These are phyloP conservation scores for Anoura caudifer DNA, from an alignment of 2,113 vertebrate genomes.

Conservation along the genomic window DNA sequence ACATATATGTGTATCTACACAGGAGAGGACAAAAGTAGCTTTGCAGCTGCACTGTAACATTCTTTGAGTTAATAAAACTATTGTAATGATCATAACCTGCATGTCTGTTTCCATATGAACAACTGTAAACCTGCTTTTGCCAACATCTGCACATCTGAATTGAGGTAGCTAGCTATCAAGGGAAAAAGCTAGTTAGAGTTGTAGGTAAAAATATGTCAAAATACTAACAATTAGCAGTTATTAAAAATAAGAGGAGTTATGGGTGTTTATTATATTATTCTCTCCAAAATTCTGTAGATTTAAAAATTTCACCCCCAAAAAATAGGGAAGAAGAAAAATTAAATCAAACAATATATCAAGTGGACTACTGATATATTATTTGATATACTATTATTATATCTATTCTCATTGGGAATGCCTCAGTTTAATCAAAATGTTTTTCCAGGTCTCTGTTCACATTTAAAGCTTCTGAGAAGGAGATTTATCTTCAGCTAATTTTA, in stretches of 20 bases:
- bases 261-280: not conserved
- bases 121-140: too few species aligned
- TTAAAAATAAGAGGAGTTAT: not conserved
- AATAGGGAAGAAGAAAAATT: not conserved
- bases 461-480: not conserved
- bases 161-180: not conserved
- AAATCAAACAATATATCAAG: not conserved
- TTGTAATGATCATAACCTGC: too few species aligned
- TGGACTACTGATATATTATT: not conserved
- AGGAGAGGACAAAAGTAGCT: too few species aligned
- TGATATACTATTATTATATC: too few species aligned
- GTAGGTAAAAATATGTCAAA: not conserved
- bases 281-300: not conserved
- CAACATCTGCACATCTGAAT: not conserved
- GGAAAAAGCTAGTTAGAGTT: not conserved
- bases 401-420: not conserved
- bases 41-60: too few species aligned
- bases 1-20: not conserved
- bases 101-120: too few species aligned
- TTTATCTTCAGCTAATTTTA: not conserved
- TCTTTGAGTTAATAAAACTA: too few species aligned
- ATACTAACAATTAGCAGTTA: not conserved
- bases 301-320: not conserved
- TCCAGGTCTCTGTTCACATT: not conserved
- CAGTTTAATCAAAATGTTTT: not conserved